Evolutionary conservation across 2,888 invertebrate genomes (phyloP).

Genomic region (Patella depressa): DNA sequence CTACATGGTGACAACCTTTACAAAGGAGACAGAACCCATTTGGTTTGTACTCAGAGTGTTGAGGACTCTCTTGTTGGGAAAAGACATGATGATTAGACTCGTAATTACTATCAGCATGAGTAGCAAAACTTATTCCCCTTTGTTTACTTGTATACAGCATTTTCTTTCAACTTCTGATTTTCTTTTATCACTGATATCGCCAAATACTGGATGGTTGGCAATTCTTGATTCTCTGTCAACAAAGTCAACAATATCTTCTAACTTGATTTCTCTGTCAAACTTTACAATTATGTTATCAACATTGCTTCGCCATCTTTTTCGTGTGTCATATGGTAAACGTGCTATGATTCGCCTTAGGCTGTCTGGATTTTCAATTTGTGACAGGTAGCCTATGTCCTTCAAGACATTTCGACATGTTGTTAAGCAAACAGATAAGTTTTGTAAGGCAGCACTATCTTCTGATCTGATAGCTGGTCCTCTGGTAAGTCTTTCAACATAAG

Average conservation of each 20-base stretch:
- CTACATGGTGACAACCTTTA: neutral
- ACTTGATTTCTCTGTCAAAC: neutral
- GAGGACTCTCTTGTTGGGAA: too few relatives aligned
- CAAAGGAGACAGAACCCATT: neutral
- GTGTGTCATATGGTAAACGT: neutral
- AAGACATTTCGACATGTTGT: neutral
- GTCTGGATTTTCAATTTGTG: neutral
- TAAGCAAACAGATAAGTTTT: neutral
- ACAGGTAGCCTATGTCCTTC: neutral
- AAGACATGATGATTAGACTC: too few relatives aligned
- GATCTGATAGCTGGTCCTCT: neutral
- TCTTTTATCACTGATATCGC: neutral
- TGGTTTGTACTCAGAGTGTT: neutral
- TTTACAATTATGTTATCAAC: neutral
- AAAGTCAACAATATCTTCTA: neutral
- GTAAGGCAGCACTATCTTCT: neutral
- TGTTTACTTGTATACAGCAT: too few relatives aligned
- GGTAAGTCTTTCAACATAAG: neutral
- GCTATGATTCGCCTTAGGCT: neutral
- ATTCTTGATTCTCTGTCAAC: neutral
- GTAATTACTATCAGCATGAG: too few relatives aligned
- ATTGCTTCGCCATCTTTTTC: neutral
- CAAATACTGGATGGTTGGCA: neutral
- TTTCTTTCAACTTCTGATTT: too few relatives aligned
- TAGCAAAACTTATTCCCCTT: too few relatives aligned